These are phyloP conservation scores for Chaenodraco wilsoni DNA, from an alignment of 2,797 vertebrate species.

Conservation along the genomic window DNA sequence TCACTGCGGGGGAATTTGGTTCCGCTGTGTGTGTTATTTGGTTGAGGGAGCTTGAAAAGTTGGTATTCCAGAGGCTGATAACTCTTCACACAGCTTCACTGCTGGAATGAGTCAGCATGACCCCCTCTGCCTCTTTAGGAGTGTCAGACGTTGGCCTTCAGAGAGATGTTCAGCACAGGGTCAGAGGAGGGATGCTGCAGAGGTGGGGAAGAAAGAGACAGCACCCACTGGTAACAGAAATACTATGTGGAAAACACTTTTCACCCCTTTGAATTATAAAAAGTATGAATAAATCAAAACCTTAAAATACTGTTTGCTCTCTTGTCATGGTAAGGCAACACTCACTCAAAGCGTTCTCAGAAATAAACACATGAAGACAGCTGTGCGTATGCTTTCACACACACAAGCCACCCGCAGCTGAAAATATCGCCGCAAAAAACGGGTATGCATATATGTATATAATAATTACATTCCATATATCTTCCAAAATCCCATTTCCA, in stretches of 20 bases:
- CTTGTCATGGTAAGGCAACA: constrained; percentile 14
- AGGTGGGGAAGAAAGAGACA: constrained; percentile 22
- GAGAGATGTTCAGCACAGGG: constrained; percentile 58
- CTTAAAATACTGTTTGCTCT: constrained; percentile 16
- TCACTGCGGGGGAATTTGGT: constrained; percentile 49
- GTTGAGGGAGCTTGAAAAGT: constrained; percentile 67
- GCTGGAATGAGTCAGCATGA: constrained; percentile 74
- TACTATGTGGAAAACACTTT: constrained; percentile 13
- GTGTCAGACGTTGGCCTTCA: constrained; percentile 59
- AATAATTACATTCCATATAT: constrained; percentile 86
- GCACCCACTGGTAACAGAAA: constrained; percentile 27
- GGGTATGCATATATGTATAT: constrained; percentile 84
- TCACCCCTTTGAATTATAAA: constrained; percentile 21
- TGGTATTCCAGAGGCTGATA: constrained; percentile 70
- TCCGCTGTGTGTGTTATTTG: constrained; percentile 54
- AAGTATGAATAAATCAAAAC: constrained; percentile 15
- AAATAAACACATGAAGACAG: constrained; percentile 39
- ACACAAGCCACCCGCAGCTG: constrained; percentile 37
- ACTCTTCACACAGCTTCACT: constrained; percentile 67
- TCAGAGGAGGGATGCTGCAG: constrained; percentile 47
- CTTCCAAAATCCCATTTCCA: constrained; percentile 85
- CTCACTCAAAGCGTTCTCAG: constrained; percentile 28
- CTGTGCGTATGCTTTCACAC: constrained; percentile 25
- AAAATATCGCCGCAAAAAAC: constrained; percentile 67
- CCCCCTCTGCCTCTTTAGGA: constrained; percentile 59